Evolutionary conservation across 2,113 vertebrate species (phyloP).

Genomic region (Suncus etruscus): DNA sequence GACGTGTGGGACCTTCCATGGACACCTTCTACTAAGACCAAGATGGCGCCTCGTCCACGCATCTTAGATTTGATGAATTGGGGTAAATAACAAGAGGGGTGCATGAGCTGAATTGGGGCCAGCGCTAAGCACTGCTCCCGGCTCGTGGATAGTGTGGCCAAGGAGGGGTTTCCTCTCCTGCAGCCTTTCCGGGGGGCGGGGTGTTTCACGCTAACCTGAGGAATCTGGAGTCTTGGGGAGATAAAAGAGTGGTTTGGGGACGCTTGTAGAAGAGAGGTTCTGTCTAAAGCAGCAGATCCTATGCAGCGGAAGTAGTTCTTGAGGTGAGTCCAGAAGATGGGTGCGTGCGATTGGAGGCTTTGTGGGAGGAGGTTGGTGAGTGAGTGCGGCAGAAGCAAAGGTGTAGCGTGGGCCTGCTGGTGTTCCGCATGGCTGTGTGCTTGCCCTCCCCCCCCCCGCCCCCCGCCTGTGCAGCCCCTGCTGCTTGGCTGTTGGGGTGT

Average conservation of each 20-base stretch:
- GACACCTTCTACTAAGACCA: slow-evolving; percentile 66
- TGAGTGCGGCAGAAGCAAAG: rapidly evolving
- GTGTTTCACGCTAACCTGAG: neutral
- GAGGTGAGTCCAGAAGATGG: slow-evolving; percentile 3
- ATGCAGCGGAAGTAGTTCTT: neutral
- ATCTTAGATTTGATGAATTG: slow-evolving; percentile 80
- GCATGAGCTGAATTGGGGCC: slow-evolving; percentile 41
- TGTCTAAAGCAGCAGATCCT: neutral
- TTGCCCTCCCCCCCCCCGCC: neutral
- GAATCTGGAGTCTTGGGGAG: neutral
- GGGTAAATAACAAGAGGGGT: slow-evolving; percentile 70
- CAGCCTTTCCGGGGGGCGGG: neutral
- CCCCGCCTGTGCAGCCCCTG: neutral
- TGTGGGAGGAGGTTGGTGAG: neutral
- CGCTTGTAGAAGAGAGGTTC: neutral
- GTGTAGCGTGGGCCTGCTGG: neutral
- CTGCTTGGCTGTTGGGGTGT: neutral
- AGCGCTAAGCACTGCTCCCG: neutral
- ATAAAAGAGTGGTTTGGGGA: neutral
- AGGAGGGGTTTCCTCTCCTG: neutral
- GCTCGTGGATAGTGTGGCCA: neutral
- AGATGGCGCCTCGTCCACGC: slow-evolving; percentile 60
- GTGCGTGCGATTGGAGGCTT: neutral
- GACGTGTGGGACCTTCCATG: slow-evolving; percentile 52
- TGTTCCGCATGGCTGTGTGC: slow-evolving; percentile 30